phyloP scores from a whole-genome alignment of 2,113 vertebrate genomes.

The Alectura lathami region DNA sequence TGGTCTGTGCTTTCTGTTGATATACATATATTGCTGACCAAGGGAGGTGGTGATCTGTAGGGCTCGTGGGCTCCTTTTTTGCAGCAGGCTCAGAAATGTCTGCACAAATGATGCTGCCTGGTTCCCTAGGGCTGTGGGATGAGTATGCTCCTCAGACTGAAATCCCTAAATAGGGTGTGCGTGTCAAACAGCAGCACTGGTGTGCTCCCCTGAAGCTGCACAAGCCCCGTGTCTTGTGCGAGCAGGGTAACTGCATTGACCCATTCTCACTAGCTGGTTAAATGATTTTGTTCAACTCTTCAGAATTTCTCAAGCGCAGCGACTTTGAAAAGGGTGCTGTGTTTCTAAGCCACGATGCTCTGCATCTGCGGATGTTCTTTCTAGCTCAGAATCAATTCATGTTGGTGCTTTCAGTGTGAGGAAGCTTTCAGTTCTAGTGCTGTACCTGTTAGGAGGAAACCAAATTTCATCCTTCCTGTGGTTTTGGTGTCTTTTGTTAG shows the following conservation, averaged over 20 bases:
- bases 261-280: not conserved
- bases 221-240: not conserved
- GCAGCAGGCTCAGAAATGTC: not conserved
- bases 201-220: not conserved
- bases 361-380: not conserved
- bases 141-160: not conserved
- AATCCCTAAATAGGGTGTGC: not conserved
- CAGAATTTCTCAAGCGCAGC: not conserved
- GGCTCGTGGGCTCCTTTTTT: not conserved
- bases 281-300: not conserved
- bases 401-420: not conserved
- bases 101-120: fast-evolving
- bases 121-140: not conserved
- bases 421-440: not conserved
- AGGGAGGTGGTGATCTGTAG: not conserved
- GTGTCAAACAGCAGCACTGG: not conserved
- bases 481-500: fast-evolving
- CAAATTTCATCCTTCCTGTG: not conserved
- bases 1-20: not conserved
- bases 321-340: not conserved
- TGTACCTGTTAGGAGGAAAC: not conserved
- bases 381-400: not conserved
- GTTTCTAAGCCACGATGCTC: not conserved
- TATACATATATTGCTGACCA: no score
- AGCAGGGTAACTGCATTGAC: not conserved